These are phyloP conservation scores for Drosophila nigromelanica DNA, from an alignment of 1,140 invertebrate genomes.

Conservation along the genomic window DNA sequence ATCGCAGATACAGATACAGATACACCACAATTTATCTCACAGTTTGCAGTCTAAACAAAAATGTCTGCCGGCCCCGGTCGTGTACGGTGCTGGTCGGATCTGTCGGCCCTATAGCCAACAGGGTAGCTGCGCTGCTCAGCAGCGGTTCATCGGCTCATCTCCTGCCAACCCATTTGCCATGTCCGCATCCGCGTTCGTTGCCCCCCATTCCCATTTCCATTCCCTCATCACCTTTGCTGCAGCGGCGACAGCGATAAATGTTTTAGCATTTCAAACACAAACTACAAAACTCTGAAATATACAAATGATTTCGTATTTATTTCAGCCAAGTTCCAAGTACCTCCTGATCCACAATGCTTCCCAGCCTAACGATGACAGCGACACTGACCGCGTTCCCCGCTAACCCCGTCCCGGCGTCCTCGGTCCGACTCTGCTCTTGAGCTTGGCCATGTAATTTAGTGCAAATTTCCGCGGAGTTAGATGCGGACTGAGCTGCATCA, in stretches of 20 bases:
- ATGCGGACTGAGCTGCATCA: conserved; percentile 30
- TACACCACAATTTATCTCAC: conserved; percentile 79
- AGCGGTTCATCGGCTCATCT: conserved; percentile 72
- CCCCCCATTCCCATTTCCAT: not conserved
- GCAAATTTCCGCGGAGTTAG: conserved; percentile 46
- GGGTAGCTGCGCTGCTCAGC: conserved; percentile 33
- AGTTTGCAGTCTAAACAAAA: conserved; percentile 82
- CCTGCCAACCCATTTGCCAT: conserved; percentile 71
- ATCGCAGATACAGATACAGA: conserved; percentile 70
- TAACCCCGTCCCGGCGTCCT: not conserved
- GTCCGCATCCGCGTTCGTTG: conserved; percentile 56
- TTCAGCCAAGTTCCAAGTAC: conserved; percentile 55
- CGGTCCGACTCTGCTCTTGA: not conserved
- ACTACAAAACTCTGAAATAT: conserved; percentile 79
- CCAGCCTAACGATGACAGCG: conserved; percentile 34
- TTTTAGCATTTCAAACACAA: conserved; percentile 76
- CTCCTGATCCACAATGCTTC: conserved; percentile 18
- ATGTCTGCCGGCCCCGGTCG: conserved; percentile 54
- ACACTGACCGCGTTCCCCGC: conserved; percentile 15
- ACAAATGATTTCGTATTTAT: conserved; percentile 82
- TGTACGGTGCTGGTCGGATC: not conserved
- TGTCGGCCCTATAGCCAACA: conserved; percentile 29
- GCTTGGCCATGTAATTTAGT: conserved; percentile 35
- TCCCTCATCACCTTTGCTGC: conserved; percentile 39
- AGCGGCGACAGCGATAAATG: conserved; percentile 74